Evolutionary conservation across 37 sponge, comb jelly and placozoan genomes (phyloP).

Genomic region (Halichondria panicea): DNA sequence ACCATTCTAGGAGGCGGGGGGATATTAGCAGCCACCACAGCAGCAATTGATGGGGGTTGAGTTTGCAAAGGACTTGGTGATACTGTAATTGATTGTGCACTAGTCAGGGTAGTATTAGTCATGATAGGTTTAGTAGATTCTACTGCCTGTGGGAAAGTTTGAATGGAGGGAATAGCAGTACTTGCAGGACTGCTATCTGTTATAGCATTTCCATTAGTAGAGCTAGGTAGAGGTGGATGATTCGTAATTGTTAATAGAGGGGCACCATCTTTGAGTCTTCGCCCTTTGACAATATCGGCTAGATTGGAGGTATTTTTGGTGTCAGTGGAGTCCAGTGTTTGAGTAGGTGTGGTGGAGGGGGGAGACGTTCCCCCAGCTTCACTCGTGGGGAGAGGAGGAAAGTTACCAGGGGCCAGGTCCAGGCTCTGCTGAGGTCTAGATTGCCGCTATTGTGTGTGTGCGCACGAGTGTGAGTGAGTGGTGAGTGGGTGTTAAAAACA

Average conservation of each 20-base stretch:
- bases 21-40: no score
- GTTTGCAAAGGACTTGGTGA: no score
- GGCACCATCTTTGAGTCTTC: conserved; percentile 1
- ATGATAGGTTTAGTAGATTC: no score
- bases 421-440: conserved; percentile 33
- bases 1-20: no score
- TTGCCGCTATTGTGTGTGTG: conserved; percentile 27
- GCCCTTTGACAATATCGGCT: conserved; percentile 47
- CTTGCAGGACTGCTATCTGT: neutral
- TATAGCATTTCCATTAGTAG: neutral
- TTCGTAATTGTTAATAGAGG: no score
- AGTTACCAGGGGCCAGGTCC: conserved; percentile 49
- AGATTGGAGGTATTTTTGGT: no score
- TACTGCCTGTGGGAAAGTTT: no score
- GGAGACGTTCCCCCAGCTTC: conserved; percentile 15
- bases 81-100: no score
- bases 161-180: neutral
- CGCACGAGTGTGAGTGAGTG: neutral
- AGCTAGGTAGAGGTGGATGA: no score
- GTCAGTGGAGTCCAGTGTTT: conserved; percentile 14
- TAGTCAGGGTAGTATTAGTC: no score
- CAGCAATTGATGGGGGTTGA: no score
- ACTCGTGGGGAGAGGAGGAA: conserved; percentile 59
- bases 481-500: neutral
- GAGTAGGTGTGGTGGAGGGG: conserved; percentile 7